A percentile compares a stretch with the other conserved stretches of the same genome.
phyloP scores from a whole-genome alignment of 2,888 invertebrate genomes.

The Drosophila flavopinicola region DNA sequence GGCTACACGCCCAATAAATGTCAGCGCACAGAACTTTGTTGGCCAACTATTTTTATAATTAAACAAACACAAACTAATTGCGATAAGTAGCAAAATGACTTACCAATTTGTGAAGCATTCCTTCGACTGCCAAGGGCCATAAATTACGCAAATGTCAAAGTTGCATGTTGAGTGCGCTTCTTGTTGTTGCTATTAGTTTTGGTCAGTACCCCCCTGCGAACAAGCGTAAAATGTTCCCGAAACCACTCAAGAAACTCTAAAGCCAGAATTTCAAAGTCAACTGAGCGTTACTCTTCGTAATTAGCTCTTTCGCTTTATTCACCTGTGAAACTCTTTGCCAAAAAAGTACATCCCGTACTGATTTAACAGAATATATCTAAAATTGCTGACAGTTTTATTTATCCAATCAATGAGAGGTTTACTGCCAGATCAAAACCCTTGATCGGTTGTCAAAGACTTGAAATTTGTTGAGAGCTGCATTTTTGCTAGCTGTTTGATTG shows the following conservation, averaged over 20 bases:
- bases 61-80: constrained; percentile 70
- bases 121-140: constrained; percentile 10
- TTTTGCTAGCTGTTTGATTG: constrained; percentile 50
- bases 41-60: constrained; percentile 72
- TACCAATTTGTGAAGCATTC: constrained; percentile 36
- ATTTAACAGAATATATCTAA: too few species aligned
- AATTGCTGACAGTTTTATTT: too few species aligned
- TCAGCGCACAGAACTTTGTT: constrained; percentile 69
- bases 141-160: constrained; percentile 41
- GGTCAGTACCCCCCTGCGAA: too few species aligned
- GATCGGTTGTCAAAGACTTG: constrained; percentile 29
- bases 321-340: too few species aligned
- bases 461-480: constrained; percentile 31
- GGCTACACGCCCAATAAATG: constrained; percentile 67
- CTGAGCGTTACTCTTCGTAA: too few species aligned
- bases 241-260: too few species aligned
- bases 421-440: too few species aligned
- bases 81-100: constrained; percentile 61
- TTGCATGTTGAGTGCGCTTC: constrained; percentile 1
- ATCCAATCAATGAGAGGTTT: too few species aligned
- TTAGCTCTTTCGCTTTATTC: too few species aligned
- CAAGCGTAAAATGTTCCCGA: too few species aligned
- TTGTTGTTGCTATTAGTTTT: neutral
- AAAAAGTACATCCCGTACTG: too few species aligned
- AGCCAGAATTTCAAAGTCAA: too few species aligned